Evolutionary conservation across 2,888 invertebrate genomes (phyloP), one percentile per base, ranked within the genome.

Genomic region (Caenorhabditis afra): DNA sequence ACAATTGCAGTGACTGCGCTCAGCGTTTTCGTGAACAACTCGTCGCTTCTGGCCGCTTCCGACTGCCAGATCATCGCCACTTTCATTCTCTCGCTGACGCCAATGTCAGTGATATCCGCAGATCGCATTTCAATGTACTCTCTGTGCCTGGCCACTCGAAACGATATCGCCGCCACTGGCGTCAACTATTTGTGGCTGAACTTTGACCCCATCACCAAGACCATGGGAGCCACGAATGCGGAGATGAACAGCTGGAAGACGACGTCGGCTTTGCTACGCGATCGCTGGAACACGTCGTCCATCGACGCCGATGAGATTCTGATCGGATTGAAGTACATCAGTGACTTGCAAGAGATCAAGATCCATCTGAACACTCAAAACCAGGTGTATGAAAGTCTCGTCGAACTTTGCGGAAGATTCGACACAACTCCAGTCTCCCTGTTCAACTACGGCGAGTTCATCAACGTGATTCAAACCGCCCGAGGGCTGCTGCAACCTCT

Each of bases 281-380:
- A 84, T 57, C 53, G 81, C 5, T 79, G 79, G 75, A 79, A 67
- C 57, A 71, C 74, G 20, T 55, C 78, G 11, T 67, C 79, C 3
- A 66, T 78, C 11, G 84, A 84, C 45, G 81, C 81, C 0, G 84
- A 82, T 20, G 84, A 84, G 58, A 71, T 82, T 37, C 16, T 84
- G 37, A 45, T 84, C 10, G 84, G 81, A 11, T 44, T 84, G 45
- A 84, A 84, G 58, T 84, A 84, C 39, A 74, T 84, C 29, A 76
- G 76, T 20, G 84, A 84, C 39, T 64, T 84, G 7, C 73, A 68
- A 4, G 77, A 81, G 20, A 64, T 66, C 16, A 66, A 74, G 44
- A 57, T 82, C 14, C 41, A 53, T 8, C 11, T 83, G 14, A 75
- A 77, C 39, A 79, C 79, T 8, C 55, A 61, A 1, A 79, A 70